These are phyloP conservation scores for Holcopasites calliopsidis DNA, from an alignment of 1,140 invertebrate genomes.

Conservation along the genomic window DNA sequence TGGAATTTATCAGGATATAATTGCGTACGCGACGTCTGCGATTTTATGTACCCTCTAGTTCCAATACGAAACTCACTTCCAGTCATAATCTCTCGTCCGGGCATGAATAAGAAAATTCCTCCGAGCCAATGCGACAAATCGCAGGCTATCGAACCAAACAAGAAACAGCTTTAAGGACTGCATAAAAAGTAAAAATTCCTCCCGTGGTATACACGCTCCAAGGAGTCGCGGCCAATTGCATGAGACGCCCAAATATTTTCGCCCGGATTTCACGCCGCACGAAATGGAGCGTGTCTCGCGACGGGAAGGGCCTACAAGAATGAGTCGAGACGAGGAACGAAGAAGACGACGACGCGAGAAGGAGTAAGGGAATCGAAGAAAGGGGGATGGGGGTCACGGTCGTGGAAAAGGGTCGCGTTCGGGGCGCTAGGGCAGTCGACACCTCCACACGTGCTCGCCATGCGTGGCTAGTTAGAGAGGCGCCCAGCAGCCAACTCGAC, in stretches of 20 bases:
- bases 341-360: slow-evolving; percentile 22
- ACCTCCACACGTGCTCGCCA: slow-evolving; percentile 78
- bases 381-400: slow-evolving; percentile 32
- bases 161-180: too few species aligned
- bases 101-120: too few species aligned
- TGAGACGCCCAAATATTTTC: slow-evolving; percentile 67
- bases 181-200: slow-evolving; percentile 4
- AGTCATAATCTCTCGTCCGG: too few species aligned
- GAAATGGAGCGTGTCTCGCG: slow-evolving; percentile 67
- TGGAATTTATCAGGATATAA: neutral
- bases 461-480: slow-evolving; percentile 75
- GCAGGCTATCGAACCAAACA: neutral
- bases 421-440: slow-evolving; percentile 66
- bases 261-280: slow-evolving; percentile 63
- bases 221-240: slow-evolving; percentile 62
- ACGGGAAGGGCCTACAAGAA: neutral
- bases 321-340: neutral
- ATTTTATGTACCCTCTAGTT: neutral
- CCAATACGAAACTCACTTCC: too few species aligned
- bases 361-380: neutral
- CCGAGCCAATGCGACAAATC: neutral
- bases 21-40: neutral
- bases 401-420: slow-evolving; percentile 58
- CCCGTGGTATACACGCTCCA: neutral
- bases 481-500: slow-evolving; percentile 60